phyloP scores from a whole-genome alignment of 2,888 invertebrate species.

The Phengaris alcon region DNA sequence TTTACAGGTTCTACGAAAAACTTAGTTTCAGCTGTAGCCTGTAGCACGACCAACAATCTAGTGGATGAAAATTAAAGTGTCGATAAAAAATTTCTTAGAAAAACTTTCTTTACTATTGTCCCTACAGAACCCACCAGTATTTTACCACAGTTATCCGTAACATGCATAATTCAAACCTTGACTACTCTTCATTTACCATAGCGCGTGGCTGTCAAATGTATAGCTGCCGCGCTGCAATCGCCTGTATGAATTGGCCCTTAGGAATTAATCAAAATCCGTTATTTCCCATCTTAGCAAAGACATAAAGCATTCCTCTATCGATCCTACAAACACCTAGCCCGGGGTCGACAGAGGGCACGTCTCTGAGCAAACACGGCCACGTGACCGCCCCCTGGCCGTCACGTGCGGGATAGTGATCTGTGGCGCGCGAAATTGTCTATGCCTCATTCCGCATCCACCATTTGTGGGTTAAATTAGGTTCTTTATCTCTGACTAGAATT shows the following conservation, averaged over 20 bases:
- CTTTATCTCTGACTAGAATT: constrained; percentile 8
- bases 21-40: no score
- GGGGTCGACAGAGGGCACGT: constrained; percentile 64
- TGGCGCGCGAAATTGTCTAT: constrained; percentile 68
- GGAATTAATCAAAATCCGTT: constrained; percentile 4
- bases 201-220: neutral
- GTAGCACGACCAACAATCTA: no score
- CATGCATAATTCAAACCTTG: no score
- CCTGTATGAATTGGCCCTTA: neutral
- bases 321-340: constrained; percentile 35
- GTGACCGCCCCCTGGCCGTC: constrained; percentile 58
- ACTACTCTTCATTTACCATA: neutral
- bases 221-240: neutral
- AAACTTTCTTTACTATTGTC: no score
- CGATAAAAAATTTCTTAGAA: no score
- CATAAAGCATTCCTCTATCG: constrained; percentile 29
- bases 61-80: no score
- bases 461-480: constrained; percentile 19
- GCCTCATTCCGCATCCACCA: constrained; percentile 39
- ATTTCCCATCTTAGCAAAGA: constrained; percentile 10
- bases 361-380: constrained; percentile 65
- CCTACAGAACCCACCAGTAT: no score
- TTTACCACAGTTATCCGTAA: no score
- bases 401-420: constrained; percentile 66
- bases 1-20: no score